Conservation (phyloP, 2,797 vertebrate genomes). For the Limnodromus scolopaceus region DNA sequence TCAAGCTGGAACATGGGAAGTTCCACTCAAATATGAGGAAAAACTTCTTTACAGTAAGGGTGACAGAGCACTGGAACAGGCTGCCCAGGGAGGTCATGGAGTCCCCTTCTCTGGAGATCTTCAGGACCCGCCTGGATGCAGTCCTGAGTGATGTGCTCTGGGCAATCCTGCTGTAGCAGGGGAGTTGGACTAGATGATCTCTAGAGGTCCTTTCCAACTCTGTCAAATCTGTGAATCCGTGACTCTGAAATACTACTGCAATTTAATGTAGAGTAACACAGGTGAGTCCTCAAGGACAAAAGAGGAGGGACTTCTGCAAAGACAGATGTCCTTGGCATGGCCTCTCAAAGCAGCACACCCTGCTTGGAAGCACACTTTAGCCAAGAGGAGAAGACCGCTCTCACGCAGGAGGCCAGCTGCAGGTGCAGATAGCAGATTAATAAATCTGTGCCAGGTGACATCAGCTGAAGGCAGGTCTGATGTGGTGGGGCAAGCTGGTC, state of each 20-base stretch:
- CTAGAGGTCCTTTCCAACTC: no score
- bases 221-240: no score
- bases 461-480: background rate
- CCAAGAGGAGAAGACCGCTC: background rate
- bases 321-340: background rate
- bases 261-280: background rate
- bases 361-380: background rate
- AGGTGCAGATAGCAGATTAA: background rate
- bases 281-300: background rate
- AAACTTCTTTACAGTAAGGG: no score
- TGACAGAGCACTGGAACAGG: no score
- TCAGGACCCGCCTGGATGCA: no score
- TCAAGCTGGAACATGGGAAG: no score
- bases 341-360: background rate
- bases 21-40: no score
- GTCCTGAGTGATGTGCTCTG: no score
- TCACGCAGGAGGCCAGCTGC: background rate
- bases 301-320: background rate
- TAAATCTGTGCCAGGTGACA: background rate
- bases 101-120: no score
- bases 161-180: no score
- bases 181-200: no score
- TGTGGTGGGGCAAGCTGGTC: background rate
- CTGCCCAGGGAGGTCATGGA: no score
- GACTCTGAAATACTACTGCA: background rate